These are phyloP conservation scores for Pemphredon lugubris DNA, from an alignment of 2,888 invertebrate genomes.

Conservation along the genomic window DNA sequence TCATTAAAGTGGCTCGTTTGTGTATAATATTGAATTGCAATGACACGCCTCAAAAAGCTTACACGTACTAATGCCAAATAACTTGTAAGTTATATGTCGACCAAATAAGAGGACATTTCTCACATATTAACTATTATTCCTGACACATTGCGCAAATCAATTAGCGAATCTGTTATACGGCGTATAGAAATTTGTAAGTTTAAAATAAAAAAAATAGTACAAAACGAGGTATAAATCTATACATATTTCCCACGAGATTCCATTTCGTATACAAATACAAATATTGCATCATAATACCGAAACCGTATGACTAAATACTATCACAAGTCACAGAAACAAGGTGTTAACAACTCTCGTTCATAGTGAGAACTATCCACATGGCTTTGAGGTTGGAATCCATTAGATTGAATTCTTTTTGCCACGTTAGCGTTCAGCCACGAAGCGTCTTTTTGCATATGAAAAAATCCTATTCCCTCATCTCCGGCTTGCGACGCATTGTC, in stretches of 20 bases:
- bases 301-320: no score
- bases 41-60: no score
- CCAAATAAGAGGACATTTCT: no score
- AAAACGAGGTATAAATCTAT: neutral
- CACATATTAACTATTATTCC: no score
- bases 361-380: slow-evolving; percentile 44
- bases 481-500: neutral
- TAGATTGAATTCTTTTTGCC: slow-evolving; percentile 6
- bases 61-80: no score
- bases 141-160: no score
- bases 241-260: neutral
- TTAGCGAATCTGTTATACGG: no score
- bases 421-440: neutral
- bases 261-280: neutral
- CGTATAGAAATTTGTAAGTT: neutral
- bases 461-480: neutral
- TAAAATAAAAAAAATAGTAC: neutral
- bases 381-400: slow-evolving; percentile 58
- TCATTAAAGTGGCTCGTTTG: no score
- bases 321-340: neutral
- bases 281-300: slow-evolving; percentile 1
- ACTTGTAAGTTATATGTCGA: no score
- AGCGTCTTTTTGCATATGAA: neutral
- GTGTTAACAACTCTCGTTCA: neutral
- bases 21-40: no score